Base-by-base conservation (phyloP, 2,113 vertebrate genomes). In the Hirundichthys speculiger region DNA sequence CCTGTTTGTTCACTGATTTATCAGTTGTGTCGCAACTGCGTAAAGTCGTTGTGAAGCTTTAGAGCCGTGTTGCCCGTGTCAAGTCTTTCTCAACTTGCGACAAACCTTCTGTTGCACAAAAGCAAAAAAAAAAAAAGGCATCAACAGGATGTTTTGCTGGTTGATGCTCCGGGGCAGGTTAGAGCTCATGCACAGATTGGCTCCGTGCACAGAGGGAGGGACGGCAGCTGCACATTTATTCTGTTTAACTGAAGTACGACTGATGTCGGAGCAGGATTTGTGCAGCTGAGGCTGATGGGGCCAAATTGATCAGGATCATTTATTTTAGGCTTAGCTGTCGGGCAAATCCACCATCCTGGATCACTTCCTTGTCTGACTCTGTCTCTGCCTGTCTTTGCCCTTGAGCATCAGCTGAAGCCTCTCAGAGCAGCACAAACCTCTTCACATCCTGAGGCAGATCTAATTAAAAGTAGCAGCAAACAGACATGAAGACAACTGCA, bases 251-350 rank as follows among this genome's bases (percentile, higher is more conserved):
- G 3, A 34, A 34, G 11, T 5, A 6, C 30, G 11, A 3, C 8
- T 27, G 30, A 34, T 7, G 30, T 7, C 30, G 11, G 42, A 57
- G 34, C n/a, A 40, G 48, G 74, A 46, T 48, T 51, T 16, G 14
- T 52, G 19, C 1, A 6, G 14, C 27, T 18, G 24, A 42, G 12
- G 16, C 64, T 72, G 74, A 65, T 53, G 42, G 21, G 24, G 24
- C 4, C 2, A 73, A 83, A 76, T 40, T 40, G 38, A 69, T 65
- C 71, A 25, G 59, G 42, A 76, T 64, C 52, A 1, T 46, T 62
- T 19, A 6, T 50, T 49, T 39, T 24, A 13, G 19, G 34, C 57
- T 71, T 51, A 34, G 22, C 13, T 20, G 67, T 25, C 4, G 20
- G n/a, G n/a, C n/a, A n/a, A n/a, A n/a, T n/a, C n/a, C n/a, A n/a